Percentiles rank a stretch among this genome's conserved stretches.
Conservation (phyloP, 1,140 invertebrate species). For the Formica selysi region DNA sequence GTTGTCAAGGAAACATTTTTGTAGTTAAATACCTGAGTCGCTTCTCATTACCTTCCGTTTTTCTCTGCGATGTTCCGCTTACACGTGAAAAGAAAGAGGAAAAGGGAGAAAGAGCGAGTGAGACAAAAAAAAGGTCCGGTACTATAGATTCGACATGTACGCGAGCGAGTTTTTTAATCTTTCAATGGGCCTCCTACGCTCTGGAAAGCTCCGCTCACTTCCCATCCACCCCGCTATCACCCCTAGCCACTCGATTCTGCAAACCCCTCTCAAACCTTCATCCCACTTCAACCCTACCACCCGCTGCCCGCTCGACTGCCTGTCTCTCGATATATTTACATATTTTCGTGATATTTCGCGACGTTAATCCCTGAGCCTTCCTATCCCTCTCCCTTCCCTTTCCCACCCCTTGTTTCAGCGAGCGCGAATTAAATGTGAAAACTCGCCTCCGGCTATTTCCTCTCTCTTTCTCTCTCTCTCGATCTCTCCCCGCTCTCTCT, state of each 20-base stretch:
- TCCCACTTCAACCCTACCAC: constrained; percentile 72
- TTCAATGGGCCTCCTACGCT: constrained; percentile 75
- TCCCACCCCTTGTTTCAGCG: constrained; percentile 62
- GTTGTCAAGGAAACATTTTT: constrained; percentile 69
- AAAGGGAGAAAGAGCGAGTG: too few species aligned
- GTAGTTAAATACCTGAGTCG: constrained; percentile 68
- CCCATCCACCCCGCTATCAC: constrained; percentile 22
- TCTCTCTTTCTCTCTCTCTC: constrained; percentile 6
- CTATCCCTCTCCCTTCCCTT: constrained; percentile 18
- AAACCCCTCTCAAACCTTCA: constrained; percentile 73
- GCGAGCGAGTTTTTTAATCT: constrained; percentile 78
- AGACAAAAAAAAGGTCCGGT: constrained; percentile 55
- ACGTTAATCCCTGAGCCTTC: constrained; percentile 79
- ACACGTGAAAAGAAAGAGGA: constrained; percentile 47
- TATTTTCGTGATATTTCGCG: constrained; percentile 81
- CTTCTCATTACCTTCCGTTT: background rate
- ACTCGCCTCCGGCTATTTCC: constrained; percentile 72
- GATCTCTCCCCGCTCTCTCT: constrained; percentile 19
- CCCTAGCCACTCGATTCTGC: constrained; percentile 60
- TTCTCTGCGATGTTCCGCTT: constrained; percentile 67
- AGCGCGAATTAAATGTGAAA: constrained; percentile 81
- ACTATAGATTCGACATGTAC: constrained; percentile 75
- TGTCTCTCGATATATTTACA: constrained; percentile 82
- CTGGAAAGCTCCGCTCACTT: constrained; percentile 60
- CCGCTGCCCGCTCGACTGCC: constrained; percentile 71